Evolutionary conservation across 2,888 invertebrate genomes (phyloP), one percentile per base, ranked within the genome.

Genomic region (Trichopoda pennipes): DNA sequence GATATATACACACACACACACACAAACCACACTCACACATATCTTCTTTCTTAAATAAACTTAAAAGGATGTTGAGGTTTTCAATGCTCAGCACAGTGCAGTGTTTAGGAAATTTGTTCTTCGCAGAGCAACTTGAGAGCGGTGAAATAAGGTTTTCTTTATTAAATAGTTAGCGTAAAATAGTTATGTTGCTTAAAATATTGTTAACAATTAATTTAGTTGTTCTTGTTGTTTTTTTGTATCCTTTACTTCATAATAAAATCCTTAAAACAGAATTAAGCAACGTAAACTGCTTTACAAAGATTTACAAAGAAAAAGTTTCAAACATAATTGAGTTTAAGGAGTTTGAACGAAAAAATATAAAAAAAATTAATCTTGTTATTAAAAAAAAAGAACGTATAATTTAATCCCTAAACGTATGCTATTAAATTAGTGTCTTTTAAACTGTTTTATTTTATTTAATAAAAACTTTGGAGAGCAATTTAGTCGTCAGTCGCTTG

Each of bases 181-280:
- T n/a, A n/a, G n/a, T n/a, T n/a, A n/a, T 73, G 42, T 63, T 12
- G 23, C 21, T 58, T 19, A 38, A 61, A 28, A 28, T 49, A 9
- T 21, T 58, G 49, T 44, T 58, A 3, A 19, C 19, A 38, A 38
- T 64, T 76, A 55, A 47, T 53, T 55, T 56, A 2, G n/a, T 21
- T 17, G 17, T 16, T 51, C 16, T n/a, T n/a, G n/a, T n/a, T 10
- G 42, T 44, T 28, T 28, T 28, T 4, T 32, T 47, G n/a, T n/a
- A n/a, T n/a, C n/a, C 8, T 35, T 35, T 35, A n/a, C n/a, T 32
- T 35, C 16, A 23, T 14, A 42, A 66, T 32, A 53, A 61, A 74
- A 47, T 63, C n/a, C 23, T 72, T 61, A 23, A 42, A 68, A 68
- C 21, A 23, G 51, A 75, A 69, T 74, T 75, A 47, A 69, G 44